Evolutionary conservation across 1,140 invertebrate species (phyloP), one percentile per base, ranked within the genome.

Genomic region (Drosophila melanica): DNA sequence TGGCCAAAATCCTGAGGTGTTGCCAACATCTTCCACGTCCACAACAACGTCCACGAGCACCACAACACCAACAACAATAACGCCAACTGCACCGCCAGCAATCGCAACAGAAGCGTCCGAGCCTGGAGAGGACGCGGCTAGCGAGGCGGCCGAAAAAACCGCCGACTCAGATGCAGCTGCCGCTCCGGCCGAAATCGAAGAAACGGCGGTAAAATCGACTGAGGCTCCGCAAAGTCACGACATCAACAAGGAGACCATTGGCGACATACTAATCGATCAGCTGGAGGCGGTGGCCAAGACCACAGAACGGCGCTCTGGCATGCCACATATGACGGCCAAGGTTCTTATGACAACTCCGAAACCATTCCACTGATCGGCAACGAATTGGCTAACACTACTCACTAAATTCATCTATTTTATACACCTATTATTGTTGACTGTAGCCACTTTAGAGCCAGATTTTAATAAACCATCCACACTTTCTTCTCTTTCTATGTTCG

Each of bases 1-100:
- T 62, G 91, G 91, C 45, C 91, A 92, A 68, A 91, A 92, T 77
- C 91, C 91, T 4, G 90, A 92, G 65, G 86, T 90, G 47, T 77
- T 90, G 59, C 79, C 90, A 20, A 91, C 81, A 37, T 80, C 86
- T 12, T 79, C 89, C 12, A 80, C 80, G n/a, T 60, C 85, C 5
- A 74, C 81, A n/a, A 73, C 89, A 7, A 75, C 81, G 10, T 77
- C 79, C 5, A 75, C 84, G 16, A 47, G 77, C 1, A 45, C 77
- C 10, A 78, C 87, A 14, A 79, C 76, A 1, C 75, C 62, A 9
- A 59, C 79, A 30, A 62, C 68, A 8, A n/a, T n/a, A n/a, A n/a
- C n/a, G n/a, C n/a, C 70, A 8, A 16, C 81, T 7, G 42, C 76
- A 54, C 39, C 74, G 37, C 39, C 72, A 51, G 35, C 27, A 8